Percentiles rank a stretch among this genome's conserved stretches.
Conservation (phyloP, 2,888 invertebrate genomes). For the Eilema caniola region DNA sequence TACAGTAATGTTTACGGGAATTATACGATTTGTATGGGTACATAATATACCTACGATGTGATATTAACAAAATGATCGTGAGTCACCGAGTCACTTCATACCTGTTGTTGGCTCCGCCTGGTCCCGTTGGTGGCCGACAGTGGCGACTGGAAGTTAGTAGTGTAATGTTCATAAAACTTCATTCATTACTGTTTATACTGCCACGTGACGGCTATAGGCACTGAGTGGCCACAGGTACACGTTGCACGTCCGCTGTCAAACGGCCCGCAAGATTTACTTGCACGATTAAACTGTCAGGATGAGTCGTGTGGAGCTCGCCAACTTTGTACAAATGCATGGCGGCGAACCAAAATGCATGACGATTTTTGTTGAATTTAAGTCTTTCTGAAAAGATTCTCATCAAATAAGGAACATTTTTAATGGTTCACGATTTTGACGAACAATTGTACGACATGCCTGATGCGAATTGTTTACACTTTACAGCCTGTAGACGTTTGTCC, state of each 20-base stretch:
- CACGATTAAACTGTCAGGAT: neutral
- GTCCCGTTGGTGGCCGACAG: too few species aligned
- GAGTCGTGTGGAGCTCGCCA: neutral
- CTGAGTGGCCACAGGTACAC: neutral
- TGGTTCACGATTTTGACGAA: too few species aligned
- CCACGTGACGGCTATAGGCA: neutral
- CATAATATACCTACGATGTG: too few species aligned
- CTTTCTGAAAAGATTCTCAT: neutral
- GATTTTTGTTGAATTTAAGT: neutral
- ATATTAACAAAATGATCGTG: too few species aligned
- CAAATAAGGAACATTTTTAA: neutral
- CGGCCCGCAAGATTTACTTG: neutral
- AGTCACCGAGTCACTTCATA: too few species aligned
- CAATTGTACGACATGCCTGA: too few species aligned
- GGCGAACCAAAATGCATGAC: neutral
- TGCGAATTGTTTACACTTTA: too few species aligned
- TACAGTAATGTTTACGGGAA: too few species aligned
- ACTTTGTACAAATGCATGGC: neutral
- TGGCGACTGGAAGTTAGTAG: too few species aligned
- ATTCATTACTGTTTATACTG: neutral
- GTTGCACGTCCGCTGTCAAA: neutral
- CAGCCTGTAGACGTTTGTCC: too few species aligned
- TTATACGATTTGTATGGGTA: too few species aligned
- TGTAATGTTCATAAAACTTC: neutral
- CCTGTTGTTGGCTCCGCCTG: too few species aligned